Evolutionary conservation across 2,888 invertebrate species (phyloP), one percentile per base, ranked within the genome.

Genomic region (Pardosa pseudoannulata): DNA sequence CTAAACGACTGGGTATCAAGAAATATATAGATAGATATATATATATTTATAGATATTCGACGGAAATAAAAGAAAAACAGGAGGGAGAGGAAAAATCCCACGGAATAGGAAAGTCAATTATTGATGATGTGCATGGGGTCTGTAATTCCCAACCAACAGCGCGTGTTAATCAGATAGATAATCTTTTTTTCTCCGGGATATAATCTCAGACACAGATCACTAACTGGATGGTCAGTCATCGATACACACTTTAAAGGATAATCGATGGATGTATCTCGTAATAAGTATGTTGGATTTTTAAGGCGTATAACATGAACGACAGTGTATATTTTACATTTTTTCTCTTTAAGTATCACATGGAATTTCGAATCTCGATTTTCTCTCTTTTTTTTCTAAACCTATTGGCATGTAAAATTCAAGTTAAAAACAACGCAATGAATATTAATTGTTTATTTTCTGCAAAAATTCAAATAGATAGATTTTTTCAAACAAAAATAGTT

Each of bases 1-100:
- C 78, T 85, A 85, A 85, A 73, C 72, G 78, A 85, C 50, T 50
- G 78, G 73, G 73, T 79, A 62, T 71, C 27, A 39, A 56, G 29
- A 5, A 50, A 70, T 65, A 65, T 31, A 65, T n/a, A n/a, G 0
- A 62, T 19, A 62, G 23, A 28, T 11, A 36, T 46, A 31, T 32
- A 6, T 9, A 27, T 65, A 28, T 50, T 29, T 32, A 71, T 41
- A 65, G 11, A 64, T n/a, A 23, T 28, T n/a, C 13, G 56, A 27
- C 16, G 19, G 27, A 23, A 36, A 29, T 19, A 28, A 46, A 6
- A 28, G 50, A 36, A 32, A 46, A 46, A 56, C 1, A 56, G 16
- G 5, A 2, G 2, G 9, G 16, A 13, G 41, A 46, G 16, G 16
- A 46, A 13, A 46, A 46, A 46, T 46, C 41, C 41, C 41, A 46